Base-by-base conservation (phyloP, 2,797 vertebrate genomes). In the Micromesistius poutassou region DNA sequence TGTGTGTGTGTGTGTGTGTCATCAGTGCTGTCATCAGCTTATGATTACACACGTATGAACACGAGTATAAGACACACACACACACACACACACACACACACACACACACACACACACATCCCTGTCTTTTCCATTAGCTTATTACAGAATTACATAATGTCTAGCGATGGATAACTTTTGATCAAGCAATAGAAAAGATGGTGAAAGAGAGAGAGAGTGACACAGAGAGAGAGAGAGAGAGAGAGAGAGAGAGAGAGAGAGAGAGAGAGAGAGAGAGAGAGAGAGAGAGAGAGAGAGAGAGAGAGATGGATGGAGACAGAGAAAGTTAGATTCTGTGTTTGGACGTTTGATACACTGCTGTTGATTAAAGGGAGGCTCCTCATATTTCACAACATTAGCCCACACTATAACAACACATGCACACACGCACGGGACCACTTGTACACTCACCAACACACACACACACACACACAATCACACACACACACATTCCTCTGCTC, bases 301-400 rank as follows among this genome's bases (percentile, higher is more conserved):
- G n/a, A n/a, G n/a, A n/a, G n/a, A n/a, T n/a, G n/a, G n/a, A n/a
- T n/a, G n/a, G n/a, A n/a, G n/a, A n/a, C n/a, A n/a, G n/a, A n/a
- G n/a, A 19, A 35, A 30, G 72, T 25, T 66, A 8, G n/a, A 31
- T 13, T 13, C 3, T 42, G 40, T 42, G 40, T 42, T 16, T 42
- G 13, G 40, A 14, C 40, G 2, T 42, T 13, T 42, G 40, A 42
- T 42, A 42, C 14, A 42, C 14, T 4, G 10, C 40, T 42, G 40
- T 3, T 42, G 12, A 42, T 42, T 42, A 42, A 42, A 42, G 40
- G 40, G 40, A 42, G 40, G 40, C 40, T 4, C 16, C 40, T 50
- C 40, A 19, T 28, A 16, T 30, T 42, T 74, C 72, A 77, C 75
- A 77, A 6, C 81, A 73, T 50, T 19, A 22, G 33, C 36, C 25